Conservation (phyloP, 2,797 vertebrate genomes). For the Anas bernieri region DNA sequence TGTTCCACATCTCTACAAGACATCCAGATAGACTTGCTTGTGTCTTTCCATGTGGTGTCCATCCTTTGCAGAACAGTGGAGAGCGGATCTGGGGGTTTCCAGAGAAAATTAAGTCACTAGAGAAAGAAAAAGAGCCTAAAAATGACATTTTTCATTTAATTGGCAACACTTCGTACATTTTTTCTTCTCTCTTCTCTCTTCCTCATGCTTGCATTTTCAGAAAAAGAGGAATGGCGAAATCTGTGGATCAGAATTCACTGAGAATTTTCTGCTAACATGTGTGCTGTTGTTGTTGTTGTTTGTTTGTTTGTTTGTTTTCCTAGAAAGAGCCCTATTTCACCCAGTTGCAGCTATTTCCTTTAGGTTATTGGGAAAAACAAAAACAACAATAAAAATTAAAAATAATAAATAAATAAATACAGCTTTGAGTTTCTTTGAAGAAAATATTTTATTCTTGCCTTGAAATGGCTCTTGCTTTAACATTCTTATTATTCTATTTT, state of each 20-base stretch:
- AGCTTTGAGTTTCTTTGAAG: neutral
- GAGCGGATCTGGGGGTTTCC: neutral
- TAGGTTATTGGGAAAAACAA: neutral
- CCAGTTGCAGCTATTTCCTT: neutral
- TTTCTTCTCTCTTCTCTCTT: neutral
- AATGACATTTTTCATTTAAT: neutral
- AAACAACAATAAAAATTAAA: neutral
- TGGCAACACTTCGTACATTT: neutral
- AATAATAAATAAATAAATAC: neutral
- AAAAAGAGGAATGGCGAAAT: neutral
- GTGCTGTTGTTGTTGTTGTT: neutral
- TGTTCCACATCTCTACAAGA: neutral
- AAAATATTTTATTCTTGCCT: neutral
- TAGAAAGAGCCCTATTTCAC: neutral
- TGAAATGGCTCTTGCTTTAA: neutral
- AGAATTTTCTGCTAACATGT: neutral
- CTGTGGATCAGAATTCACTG: neutral
- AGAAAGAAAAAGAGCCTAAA: neutral
- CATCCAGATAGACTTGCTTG: neutral
- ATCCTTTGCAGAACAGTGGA: neutral
- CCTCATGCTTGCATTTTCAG: neutral
- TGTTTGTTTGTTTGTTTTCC: neutral
- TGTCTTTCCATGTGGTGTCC: neutral
- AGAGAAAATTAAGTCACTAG: neutral
- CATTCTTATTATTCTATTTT: neutral